phyloP scores from a whole-genome alignment of 2,113 vertebrate species.

The Oostethus manadensis region DNA sequence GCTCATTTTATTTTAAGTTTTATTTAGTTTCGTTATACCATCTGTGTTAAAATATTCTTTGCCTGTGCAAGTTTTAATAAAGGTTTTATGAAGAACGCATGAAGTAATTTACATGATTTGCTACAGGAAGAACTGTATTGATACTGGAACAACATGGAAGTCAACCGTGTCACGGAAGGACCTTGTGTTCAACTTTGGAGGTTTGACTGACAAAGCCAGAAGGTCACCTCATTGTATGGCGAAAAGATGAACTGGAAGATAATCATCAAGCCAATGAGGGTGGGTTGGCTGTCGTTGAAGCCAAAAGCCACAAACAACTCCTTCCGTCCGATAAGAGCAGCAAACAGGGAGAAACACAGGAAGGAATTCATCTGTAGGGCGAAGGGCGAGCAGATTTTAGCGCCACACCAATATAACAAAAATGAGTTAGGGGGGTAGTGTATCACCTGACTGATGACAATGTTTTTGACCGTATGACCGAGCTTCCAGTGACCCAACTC shows the following conservation, averaged over 20 bases:
- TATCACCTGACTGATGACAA: constrained; percentile 95
- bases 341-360: constrained; percentile 95
- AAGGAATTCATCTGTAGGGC: constrained; percentile 92
- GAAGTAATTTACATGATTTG: too few species aligned
- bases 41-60: too few species aligned
- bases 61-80: too few species aligned
- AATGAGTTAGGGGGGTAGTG: neutral
- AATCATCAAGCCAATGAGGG: constrained; percentile 95
- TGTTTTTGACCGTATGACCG: constrained; percentile 95
- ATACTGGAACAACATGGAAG: too few species aligned
- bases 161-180: too few species aligned
- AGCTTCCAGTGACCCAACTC: constrained; percentile 98
- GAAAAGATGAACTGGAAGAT: constrained; percentile 99
- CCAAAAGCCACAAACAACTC: constrained; percentile 96
- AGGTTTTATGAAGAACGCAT: too few species aligned
- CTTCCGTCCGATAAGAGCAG: constrained; percentile 86
- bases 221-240: constrained; percentile 92
- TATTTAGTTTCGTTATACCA: too few species aligned
- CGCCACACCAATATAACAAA: neutral
- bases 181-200: too few species aligned
- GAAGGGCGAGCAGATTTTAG: constrained; percentile 9
- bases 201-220: too few species aligned
- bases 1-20: too few species aligned
- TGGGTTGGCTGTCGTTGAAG: constrained; percentile 88
- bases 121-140: too few species aligned